A percentile compares a stretch with the other conserved stretches of the same genome.
Evolutionary conservation across 2,113 vertebrate species (phyloP).

Genomic region (Syrrhaptes paradoxus): DNA sequence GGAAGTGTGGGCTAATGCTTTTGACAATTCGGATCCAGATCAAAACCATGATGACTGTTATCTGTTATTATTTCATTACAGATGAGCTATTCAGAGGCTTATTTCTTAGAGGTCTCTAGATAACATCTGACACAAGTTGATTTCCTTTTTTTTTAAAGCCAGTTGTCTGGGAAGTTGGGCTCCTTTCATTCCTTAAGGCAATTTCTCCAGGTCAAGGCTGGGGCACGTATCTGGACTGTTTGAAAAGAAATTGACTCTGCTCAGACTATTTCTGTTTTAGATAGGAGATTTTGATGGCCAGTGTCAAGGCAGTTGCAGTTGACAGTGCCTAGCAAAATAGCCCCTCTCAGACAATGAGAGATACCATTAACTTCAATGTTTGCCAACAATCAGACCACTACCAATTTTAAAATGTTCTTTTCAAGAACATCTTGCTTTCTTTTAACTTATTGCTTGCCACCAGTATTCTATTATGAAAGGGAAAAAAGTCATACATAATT

Average conservation of each 20-base stretch:
- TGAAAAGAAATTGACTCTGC: not conserved
- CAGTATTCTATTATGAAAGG: not conserved
- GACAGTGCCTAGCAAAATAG: not conserved
- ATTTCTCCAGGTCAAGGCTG: not conserved
- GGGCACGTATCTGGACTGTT: not conserved
- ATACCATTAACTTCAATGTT: not conserved
- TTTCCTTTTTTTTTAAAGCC: not conserved
- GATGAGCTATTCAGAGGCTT: not conserved
- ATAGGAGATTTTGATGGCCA: not conserved
- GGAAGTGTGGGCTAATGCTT: not conserved
- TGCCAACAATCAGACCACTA: not conserved
- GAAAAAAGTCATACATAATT: not conserved
- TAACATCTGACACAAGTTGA: not conserved
- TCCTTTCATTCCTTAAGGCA: not conserved
- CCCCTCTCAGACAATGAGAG: not conserved
- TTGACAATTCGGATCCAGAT: not conserved
- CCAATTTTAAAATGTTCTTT: not conserved
- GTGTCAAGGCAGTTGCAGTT: not conserved
- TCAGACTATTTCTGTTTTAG: not conserved
- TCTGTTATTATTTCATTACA: slow-evolving; percentile 11
- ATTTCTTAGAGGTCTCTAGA: not conserved
- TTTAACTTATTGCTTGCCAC: not conserved
- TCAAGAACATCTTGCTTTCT: not conserved
- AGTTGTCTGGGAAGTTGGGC: not conserved
- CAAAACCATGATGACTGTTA: not conserved